Evolutionary conservation across 2,888 invertebrate species (phyloP).

Genomic region (Drosophila rellima): DNA sequence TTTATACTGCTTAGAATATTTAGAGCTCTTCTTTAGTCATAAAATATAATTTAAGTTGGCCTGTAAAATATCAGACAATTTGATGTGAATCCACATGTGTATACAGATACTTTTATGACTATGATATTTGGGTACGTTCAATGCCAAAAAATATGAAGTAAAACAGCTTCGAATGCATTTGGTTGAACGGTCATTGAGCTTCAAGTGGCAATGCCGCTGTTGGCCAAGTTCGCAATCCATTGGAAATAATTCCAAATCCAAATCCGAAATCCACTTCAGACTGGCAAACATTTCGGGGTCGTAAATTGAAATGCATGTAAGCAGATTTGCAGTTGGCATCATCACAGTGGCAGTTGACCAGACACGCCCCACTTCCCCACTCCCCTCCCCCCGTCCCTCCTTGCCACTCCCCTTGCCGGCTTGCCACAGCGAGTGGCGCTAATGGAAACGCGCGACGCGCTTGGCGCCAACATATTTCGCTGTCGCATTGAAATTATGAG

Average conservation of each 20-base stretch:
- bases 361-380: background rate
- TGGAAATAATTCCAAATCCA: conserved; percentile 40
- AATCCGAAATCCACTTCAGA: conserved; percentile 61
- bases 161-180: conserved; percentile 40
- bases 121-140: conserved; percentile 53
- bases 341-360: conserved; percentile 47
- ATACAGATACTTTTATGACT: conserved; percentile 1
- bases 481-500: conserved; percentile 77
- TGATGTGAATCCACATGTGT: background rate
- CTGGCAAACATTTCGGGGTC: conserved; percentile 54
- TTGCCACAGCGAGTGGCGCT: conserved; percentile 37
- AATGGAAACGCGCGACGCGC: conserved; percentile 57
- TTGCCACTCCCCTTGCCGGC: background rate
- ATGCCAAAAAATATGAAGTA: conserved; percentile 44
- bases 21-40: too few species aligned
- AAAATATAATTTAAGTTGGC: too few species aligned
- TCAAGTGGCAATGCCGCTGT: conserved; percentile 39
- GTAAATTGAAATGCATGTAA: conserved; percentile 63
- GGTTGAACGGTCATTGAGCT: conserved; percentile 62
- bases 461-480: conserved; percentile 78
- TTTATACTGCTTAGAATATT: too few species aligned
- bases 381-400: background rate
- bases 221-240: conserved; percentile 21
- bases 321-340: conserved; percentile 50
- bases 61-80: background rate